Conservation (phyloP, 23 tunicate species). For the Pegea sp. region DNA sequence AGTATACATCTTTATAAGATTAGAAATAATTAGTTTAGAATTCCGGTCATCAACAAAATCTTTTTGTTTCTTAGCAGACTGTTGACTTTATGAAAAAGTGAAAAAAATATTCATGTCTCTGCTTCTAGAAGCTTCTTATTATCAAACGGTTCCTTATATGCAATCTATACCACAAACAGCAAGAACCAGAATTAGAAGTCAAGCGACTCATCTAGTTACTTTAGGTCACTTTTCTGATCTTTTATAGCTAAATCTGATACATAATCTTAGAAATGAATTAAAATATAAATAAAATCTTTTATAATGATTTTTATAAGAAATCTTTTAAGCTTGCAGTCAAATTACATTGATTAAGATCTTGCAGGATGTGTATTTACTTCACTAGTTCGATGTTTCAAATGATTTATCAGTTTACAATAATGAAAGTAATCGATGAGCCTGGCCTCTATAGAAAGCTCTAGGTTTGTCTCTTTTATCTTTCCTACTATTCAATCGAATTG, state of each 20-base stretch:
- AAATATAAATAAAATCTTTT: too few relatives aligned
- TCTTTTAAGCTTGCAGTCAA: too few relatives aligned
- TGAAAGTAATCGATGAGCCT: constrained; percentile 57
- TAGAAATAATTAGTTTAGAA: too few relatives aligned
- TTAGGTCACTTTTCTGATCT: too few relatives aligned
- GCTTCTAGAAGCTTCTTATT: constrained; percentile 81
- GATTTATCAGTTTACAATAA: constrained; percentile 83
- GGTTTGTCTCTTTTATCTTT: constrained; percentile 11
- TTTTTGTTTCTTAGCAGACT: too few relatives aligned
- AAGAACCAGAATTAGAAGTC: constrained; percentile 61
- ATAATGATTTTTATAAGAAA: too few relatives aligned
- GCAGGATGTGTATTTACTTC: constrained; percentile 72
- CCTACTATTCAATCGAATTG: not conserved
- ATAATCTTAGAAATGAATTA: not conserved
- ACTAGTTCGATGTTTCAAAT: constrained; percentile 87
- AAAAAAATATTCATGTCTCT: constrained; percentile 67
- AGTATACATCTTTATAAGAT: too few relatives aligned
- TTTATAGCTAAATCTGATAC: constrained; percentile 1
- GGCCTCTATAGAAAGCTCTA: constrained; percentile 87
- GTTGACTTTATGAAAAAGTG: constrained; percentile 86
- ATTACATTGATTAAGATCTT: constrained; percentile 1
- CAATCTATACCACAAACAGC: constrained; percentile 84
- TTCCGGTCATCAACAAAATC: too few relatives aligned
- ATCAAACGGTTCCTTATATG: constrained; percentile 93
- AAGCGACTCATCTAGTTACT: constrained; percentile 72